These are phyloP conservation scores for Watsonalla cultraria DNA, from an alignment of 2,888 invertebrate genomes.

Conservation along the genomic window DNA sequence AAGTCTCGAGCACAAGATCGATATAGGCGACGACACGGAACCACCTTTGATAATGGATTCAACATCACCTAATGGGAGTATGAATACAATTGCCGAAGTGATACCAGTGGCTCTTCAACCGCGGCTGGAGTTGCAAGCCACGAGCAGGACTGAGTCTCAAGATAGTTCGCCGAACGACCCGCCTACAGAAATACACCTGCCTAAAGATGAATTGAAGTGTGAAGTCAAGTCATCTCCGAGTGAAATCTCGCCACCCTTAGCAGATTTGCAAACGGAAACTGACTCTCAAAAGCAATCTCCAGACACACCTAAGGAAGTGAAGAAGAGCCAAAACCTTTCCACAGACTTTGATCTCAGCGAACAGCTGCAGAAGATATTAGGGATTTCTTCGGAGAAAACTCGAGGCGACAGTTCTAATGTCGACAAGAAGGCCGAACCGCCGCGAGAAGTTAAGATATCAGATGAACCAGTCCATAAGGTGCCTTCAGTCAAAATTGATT, in stretches of 20 bases:
- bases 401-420: conserved; percentile 41
- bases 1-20: conserved; percentile 72
- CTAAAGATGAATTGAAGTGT: conserved; percentile 48
- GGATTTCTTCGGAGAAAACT: conserved; percentile 70
- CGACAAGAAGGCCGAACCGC: conserved; percentile 58
- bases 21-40: conserved; percentile 71
- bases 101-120: conserved; percentile 66
- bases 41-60: conserved; percentile 71
- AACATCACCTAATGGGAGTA: conserved; percentile 62
- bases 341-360: conserved; percentile 74
- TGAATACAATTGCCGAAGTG: conserved; percentile 70
- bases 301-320: conserved; percentile 66
- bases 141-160: conserved; percentile 58
- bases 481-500: conserved; percentile 73
- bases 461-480: conserved; percentile 56
- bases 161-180: conserved; percentile 68
- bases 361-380: conserved; percentile 71
- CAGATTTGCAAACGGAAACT: conserved; percentile 44
- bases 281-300: conserved; percentile 69
- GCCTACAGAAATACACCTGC: conserved; percentile 67
- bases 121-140: conserved; percentile 50
- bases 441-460: conserved; percentile 62
- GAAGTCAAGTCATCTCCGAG: conserved; percentile 66
- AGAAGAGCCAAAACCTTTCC: conserved; percentile 71
- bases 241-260: conserved; percentile 67